Evolutionary conservation across 1,140 invertebrate species (phyloP).

Genomic region (Nephila pilipes): DNA sequence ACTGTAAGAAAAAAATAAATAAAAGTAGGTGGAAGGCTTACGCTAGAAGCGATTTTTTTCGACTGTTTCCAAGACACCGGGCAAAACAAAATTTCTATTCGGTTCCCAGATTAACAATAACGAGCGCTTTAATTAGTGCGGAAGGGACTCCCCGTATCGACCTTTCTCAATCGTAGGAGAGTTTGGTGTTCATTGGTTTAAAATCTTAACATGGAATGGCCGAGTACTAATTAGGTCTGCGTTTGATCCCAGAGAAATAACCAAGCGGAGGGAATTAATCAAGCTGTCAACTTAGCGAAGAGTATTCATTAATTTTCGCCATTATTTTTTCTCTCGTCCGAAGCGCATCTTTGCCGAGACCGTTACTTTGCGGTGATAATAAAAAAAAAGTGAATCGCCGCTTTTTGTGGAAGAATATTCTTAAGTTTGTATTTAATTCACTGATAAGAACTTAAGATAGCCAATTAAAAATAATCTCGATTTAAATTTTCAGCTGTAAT

Average conservation of each 20-base stretch:
- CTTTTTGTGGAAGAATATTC: too few relatives aligned
- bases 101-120: too few relatives aligned
- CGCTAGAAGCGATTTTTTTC: too few relatives aligned
- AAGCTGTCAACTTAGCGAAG: constrained; percentile 20
- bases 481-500: too few relatives aligned
- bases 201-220: not conserved
- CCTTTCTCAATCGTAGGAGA: not conserved
- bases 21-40: too few relatives aligned
- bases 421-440: too few relatives aligned
- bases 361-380: not conserved
- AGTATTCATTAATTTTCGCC: not conserved
- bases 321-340: not conserved
- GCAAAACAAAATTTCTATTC: too few relatives aligned
- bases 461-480: too few relatives aligned
- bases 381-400: not conserved
- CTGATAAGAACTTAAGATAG: too few relatives aligned
- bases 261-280: not conserved
- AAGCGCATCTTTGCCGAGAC: not conserved
- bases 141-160: not conserved
- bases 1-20: too few relatives aligned
- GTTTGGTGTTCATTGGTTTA: not conserved
- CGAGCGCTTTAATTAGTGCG: too few relatives aligned
- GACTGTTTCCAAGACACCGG: too few relatives aligned
- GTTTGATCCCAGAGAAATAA: not conserved
- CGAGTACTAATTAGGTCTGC: not conserved